phyloP scores from a whole-genome alignment of 2,113 vertebrate species.

The Uria aalge region DNA sequence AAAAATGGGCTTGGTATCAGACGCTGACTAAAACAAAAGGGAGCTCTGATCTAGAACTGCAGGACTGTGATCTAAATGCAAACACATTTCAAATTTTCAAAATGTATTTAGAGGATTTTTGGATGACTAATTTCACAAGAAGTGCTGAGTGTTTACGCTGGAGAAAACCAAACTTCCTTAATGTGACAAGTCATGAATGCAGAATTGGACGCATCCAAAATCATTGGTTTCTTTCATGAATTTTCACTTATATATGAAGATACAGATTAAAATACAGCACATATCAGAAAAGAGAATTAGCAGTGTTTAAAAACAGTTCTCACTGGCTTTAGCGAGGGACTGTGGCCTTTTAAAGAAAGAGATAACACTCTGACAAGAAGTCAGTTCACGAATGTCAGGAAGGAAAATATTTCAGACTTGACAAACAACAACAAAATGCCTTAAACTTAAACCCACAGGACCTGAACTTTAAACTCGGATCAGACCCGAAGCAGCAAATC shows the following conservation, averaged over 20 bases:
- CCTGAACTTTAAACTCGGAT: not conserved
- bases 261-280: not conserved
- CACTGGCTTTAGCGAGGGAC: not conserved
- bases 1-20: not conserved
- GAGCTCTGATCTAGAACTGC: not conserved
- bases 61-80: not conserved
- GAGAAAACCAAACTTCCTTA: not conserved
- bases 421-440: not conserved
- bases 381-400: not conserved
- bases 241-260: not conserved
- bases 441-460: constrained; percentile 1
- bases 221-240: not conserved
- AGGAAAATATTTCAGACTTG: not conserved
- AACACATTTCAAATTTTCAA: not conserved
- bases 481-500: not conserved
- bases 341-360: not conserved
- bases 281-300: not conserved
- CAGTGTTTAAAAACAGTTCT: not conserved
- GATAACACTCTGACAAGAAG: not conserved
- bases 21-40: not conserved
- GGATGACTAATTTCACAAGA: not conserved
- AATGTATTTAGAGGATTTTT: not conserved
- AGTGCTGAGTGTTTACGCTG: not conserved
- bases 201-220: not conserved
- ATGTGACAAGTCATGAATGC: not conserved